phyloP scores from a whole-genome alignment of 2,113 vertebrate genomes.

The Rana temporaria region DNA sequence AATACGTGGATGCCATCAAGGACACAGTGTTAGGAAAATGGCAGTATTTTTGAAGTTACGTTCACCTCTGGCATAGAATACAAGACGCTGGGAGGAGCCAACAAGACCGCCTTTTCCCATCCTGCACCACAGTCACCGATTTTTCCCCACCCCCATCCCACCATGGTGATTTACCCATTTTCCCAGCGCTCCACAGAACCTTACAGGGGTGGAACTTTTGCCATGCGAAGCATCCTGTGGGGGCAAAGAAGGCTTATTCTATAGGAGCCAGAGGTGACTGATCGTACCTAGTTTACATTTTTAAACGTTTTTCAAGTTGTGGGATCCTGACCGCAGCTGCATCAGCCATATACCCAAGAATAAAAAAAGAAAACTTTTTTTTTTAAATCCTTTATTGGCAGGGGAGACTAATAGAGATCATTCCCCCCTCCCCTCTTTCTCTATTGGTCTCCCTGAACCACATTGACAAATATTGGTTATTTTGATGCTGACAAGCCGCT shows the following conservation, averaged over 20 bases:
- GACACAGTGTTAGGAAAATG: conserved; percentile 99
- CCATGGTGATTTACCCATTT: neutral
- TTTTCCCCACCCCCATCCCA: neutral
- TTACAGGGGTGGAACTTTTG: conserved; percentile 77
- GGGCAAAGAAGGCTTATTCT: conserved; percentile 26
- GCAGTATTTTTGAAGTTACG: conserved; percentile 99
- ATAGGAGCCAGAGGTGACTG: conserved; percentile 83
- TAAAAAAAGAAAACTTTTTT: conserved; percentile 66
- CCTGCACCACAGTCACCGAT: conserved; percentile 16
- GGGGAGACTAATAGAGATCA: conserved; percentile 5
- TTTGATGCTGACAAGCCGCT: conserved; percentile 3
- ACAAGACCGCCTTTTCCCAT: conserved; percentile 1
- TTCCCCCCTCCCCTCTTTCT: neutral
- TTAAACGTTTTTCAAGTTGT: conserved; percentile 76
- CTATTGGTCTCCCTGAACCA: neutral
- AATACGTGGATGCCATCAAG: conserved; percentile 99
- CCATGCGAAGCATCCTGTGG: conserved; percentile 59
- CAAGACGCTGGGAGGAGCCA: conserved; percentile 61
- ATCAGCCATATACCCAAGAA: conserved; percentile 78
- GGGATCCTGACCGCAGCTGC: conserved; percentile 76
- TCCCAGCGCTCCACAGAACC: conserved; percentile 40
- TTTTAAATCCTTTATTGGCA: neutral
- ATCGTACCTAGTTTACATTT: conserved; percentile 77
- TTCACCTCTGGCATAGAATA: conserved; percentile 93
- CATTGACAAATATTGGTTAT: neutral